Percentiles rank a stretch among this genome's conserved stretches.
Conservation (phyloP, 2,797 vertebrate species). For the Melanotaenia trifasciata region DNA sequence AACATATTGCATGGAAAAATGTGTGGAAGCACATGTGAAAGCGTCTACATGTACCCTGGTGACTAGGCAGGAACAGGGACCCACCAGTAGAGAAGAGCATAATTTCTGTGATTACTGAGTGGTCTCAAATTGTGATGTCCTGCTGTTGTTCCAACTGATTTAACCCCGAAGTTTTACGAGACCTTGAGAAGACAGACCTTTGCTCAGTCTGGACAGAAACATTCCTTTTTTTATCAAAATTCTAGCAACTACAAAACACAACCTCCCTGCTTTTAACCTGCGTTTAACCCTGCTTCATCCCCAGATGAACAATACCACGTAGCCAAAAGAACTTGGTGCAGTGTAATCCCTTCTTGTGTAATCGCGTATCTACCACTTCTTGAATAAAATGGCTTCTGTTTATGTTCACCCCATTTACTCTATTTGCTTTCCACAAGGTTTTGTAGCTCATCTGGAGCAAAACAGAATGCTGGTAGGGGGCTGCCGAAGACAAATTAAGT, state of each 20-base stretch:
- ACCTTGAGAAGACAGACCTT: constrained; percentile 24
- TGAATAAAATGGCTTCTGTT: constrained; percentile 42
- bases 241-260: constrained; percentile 15
- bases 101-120: constrained; percentile 79
- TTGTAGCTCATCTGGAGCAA: constrained; percentile 72
- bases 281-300: not conserved
- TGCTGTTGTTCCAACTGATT: constrained; percentile 70
- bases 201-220: constrained; percentile 33
- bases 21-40: constrained; percentile 27
- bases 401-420: constrained; percentile 53
- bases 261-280: constrained; percentile 24
- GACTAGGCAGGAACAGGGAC: constrained; percentile 34
- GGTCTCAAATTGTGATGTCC: constrained; percentile 74
- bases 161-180: constrained; percentile 59
- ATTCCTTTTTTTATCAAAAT: constrained; percentile 28
- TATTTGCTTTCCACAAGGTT: constrained; percentile 52
- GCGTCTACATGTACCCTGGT: constrained; percentile 23
- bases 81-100: constrained; percentile 42
- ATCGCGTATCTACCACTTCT: constrained; percentile 23
- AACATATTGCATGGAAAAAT: constrained; percentile 23
- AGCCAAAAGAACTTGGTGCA: not conserved
- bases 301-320: not conserved
- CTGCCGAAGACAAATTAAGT: constrained; percentile 80
- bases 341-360: constrained; percentile 10
- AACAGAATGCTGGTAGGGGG: constrained; percentile 66